Evolutionary conservation across 2,888 invertebrate genomes (phyloP).

Genomic region (Lithophane ornitopus): DNA sequence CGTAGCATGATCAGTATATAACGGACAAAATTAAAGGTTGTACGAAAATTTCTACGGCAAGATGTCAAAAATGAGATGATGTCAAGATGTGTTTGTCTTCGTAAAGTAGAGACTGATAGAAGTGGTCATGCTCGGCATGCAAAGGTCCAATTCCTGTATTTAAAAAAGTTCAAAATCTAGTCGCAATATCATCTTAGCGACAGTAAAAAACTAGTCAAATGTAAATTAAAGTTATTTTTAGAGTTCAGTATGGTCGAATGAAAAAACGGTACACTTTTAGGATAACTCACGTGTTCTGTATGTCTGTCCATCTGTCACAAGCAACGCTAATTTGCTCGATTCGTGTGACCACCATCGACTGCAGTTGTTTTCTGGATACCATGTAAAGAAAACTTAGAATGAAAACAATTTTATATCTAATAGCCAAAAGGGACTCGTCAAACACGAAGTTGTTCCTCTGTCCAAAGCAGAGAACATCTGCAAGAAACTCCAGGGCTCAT

Average conservation of each 20-base stretch:
- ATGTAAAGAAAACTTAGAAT: neutral
- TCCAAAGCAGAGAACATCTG: conserved; percentile 9
- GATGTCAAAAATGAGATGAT: neutral
- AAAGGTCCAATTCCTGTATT: neutral
- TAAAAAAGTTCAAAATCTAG: neutral
- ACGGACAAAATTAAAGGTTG: neutral
- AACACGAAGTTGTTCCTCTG: neutral
- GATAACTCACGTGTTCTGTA: too few species aligned
- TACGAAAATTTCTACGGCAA: neutral
- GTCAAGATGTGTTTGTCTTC: neutral
- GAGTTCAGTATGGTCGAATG: too few species aligned
- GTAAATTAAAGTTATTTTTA: too few species aligned
- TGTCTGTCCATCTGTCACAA: too few species aligned
- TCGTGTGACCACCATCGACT: neutral
- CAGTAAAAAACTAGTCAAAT: neutral
- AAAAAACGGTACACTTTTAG: too few species aligned
- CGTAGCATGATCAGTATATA: neutral
- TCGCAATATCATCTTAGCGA: neutral
- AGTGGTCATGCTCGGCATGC: neutral
- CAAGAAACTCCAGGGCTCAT: conserved; percentile 4
- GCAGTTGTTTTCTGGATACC: neutral
- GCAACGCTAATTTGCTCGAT: too few species aligned
- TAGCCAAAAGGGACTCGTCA: neutral
- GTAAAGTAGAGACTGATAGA: neutral
- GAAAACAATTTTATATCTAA: too few species aligned